phyloP scores from a whole-genome alignment of 2,113 vertebrate genomes.

The Peucedramus taeniatus region DNA sequence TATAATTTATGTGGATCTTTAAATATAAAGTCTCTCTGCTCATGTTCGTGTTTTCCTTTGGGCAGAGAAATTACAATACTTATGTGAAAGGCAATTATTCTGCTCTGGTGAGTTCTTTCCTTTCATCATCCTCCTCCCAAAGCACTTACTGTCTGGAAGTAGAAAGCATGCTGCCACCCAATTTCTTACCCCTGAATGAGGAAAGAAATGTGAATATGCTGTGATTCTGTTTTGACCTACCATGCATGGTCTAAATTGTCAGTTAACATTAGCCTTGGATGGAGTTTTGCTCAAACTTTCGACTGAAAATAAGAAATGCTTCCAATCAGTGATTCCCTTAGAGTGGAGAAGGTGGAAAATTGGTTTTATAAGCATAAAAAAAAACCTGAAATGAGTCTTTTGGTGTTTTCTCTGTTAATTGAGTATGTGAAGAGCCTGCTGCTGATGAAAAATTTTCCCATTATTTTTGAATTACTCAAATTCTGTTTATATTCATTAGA shows the following conservation, averaged over 20 bases:
- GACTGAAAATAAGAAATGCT: neutral
- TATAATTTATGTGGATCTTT: neutral
- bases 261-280: neutral
- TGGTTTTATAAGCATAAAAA: neutral
- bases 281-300: neutral
- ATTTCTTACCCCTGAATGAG: neutral
- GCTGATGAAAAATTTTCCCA: neutral
- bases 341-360: neutral
- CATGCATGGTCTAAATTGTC: neutral
- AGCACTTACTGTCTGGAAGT: neutral
- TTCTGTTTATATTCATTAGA: neutral
- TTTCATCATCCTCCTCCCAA: neutral
- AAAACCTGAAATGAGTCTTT: slow-evolving; percentile 21
- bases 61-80: neutral
- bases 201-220: neutral
- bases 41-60: neutral
- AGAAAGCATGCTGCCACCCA: neutral
- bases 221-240: neutral
- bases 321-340: neutral
- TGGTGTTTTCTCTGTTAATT: neutral
- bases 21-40: neutral
- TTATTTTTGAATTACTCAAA: neutral
- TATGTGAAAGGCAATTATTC: neutral
- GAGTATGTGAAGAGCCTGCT: neutral
- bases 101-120: neutral